A percentile compares a stretch with the other conserved stretches of the same genome.
Evolutionary conservation across 2,113 vertebrate genomes (phyloP).

Genomic region (Oryzias melastigma): DNA sequence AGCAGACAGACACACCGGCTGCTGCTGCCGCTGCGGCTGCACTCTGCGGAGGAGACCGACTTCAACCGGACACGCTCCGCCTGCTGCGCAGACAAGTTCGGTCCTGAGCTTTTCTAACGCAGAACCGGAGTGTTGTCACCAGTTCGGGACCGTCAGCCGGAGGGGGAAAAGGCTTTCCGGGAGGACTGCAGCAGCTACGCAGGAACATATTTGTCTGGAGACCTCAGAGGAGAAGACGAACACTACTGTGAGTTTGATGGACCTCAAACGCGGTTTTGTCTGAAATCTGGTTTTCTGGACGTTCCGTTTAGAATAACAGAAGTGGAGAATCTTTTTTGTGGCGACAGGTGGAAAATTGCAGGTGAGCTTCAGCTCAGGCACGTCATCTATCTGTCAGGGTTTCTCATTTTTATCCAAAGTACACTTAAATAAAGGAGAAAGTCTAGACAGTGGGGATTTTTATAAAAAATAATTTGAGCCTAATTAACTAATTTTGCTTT

Average conservation of each 20-base stretch:
- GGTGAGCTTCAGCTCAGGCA: conserved; percentile 23
- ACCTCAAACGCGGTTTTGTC: not conserved
- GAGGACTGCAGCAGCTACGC: conserved; percentile 38
- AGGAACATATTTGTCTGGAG: conserved; percentile 4
- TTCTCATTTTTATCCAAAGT: too few species aligned
- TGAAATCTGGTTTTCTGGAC: not conserved
- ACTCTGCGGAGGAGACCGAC: conserved; percentile 17
- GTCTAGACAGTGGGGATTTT: too few species aligned
- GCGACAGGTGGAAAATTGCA: conserved; percentile 46
- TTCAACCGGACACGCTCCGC: conserved; percentile 5
- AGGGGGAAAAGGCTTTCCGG: conserved; percentile 6
- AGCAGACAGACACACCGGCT: conserved; percentile 13
- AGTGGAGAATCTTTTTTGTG: conserved; percentile 2
- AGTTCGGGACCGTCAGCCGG: not conserved
- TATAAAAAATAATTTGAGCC: too few species aligned
- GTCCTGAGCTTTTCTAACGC: not conserved
- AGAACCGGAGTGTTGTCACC: not conserved
- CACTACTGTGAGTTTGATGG: conserved; percentile 27
- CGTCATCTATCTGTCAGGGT: conserved; percentile 3
- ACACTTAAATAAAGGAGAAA: too few species aligned
- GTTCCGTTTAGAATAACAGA: not conserved
- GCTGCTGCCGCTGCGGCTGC: not conserved
- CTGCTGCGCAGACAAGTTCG: conserved; percentile 12
- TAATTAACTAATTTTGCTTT: too few species aligned
- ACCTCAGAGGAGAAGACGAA: conserved; percentile 13